phyloP scores from a whole-genome alignment of 23 tunicate genomes.

The Styela clava region DNA sequence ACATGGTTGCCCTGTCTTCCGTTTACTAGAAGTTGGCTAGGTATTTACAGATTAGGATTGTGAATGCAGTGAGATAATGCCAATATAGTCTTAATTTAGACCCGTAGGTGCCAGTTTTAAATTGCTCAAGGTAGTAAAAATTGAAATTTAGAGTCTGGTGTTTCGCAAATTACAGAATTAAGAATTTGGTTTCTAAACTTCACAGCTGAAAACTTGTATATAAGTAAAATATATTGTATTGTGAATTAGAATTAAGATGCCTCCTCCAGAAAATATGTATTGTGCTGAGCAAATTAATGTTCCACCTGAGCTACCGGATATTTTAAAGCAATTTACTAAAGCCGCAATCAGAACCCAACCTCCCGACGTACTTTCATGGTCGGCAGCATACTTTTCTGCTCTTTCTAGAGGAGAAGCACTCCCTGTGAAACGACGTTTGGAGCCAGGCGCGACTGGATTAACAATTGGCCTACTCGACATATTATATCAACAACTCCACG shows the following conservation, averaged over 20 bases:
- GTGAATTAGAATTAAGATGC: conserved; percentile 34
- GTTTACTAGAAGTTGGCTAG: no score
- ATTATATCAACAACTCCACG: conserved; percentile 50
- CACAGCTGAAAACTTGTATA: no score
- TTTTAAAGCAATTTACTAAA: conserved; percentile 91
- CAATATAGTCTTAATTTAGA: no score
- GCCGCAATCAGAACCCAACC: conserved; percentile 99
- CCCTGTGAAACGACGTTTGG: conserved; percentile 87
- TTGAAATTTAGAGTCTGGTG: no score
- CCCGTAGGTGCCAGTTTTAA: no score
- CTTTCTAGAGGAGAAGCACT: conserved; percentile 74
- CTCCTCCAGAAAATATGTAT: conserved; percentile 91
- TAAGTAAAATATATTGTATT: background rate
- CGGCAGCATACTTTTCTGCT: conserved; percentile 90
- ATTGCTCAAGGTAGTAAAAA: no score
- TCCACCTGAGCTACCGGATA: conserved; percentile 93
- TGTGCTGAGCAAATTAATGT: conserved; percentile 96
- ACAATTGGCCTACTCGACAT: conserved; percentile 94
- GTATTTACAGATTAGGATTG: no score
- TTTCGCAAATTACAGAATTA: no score
- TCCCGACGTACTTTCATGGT: conserved; percentile 92
- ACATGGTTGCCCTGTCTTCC: no score
- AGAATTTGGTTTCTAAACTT: no score
- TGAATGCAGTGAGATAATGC: no score
- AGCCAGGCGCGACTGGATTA: conserved; percentile 73